Evolutionary conservation across 2,113 vertebrate genomes (phyloP).

Genomic region (Chaenogobius annularis): DNA sequence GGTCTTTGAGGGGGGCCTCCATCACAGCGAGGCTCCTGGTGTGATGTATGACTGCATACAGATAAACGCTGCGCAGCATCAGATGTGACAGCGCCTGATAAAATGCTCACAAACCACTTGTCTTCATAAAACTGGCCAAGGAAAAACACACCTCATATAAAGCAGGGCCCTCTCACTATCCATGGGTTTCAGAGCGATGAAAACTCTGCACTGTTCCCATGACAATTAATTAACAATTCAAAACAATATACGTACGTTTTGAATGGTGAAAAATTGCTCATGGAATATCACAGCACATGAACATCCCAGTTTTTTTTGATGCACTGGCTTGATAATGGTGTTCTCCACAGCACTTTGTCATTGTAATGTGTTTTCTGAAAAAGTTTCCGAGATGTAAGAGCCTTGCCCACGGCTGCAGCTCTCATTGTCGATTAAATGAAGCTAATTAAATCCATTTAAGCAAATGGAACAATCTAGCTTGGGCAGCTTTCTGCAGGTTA

Average conservation of each 20-base stretch:
- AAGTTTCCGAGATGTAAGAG: constrained; percentile 53
- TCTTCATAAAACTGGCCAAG: constrained; percentile 54
- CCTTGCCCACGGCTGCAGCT: constrained; percentile 56
- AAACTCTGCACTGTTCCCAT: not conserved
- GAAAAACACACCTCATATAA: constrained; percentile 25
- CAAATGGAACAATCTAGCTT: constrained; percentile 65
- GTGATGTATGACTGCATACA: constrained; percentile 53
- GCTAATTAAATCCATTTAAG: constrained; percentile 74
- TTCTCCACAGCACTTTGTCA: constrained; percentile 53
- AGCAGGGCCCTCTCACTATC: not conserved
- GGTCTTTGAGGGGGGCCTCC: constrained; percentile 22
- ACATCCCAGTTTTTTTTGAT: constrained; percentile 15
- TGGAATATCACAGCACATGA: constrained; percentile 1
- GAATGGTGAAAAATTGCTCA: not conserved
- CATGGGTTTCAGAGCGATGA: not conserved
- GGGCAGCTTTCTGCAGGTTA: constrained; percentile 56
- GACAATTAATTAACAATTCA: not conserved
- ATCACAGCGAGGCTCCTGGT: constrained; percentile 27
- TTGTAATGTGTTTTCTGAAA: constrained; percentile 63
- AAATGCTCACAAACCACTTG: constrained; percentile 60
- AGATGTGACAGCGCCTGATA: constrained; percentile 71
- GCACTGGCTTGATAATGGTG: constrained; percentile 45
- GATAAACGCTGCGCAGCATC: constrained; percentile 60
- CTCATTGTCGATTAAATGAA: constrained; percentile 65
- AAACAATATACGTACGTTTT: not conserved